Conservation (phyloP, 2,888 invertebrate species). For the Amblyteles armatorius region DNA sequence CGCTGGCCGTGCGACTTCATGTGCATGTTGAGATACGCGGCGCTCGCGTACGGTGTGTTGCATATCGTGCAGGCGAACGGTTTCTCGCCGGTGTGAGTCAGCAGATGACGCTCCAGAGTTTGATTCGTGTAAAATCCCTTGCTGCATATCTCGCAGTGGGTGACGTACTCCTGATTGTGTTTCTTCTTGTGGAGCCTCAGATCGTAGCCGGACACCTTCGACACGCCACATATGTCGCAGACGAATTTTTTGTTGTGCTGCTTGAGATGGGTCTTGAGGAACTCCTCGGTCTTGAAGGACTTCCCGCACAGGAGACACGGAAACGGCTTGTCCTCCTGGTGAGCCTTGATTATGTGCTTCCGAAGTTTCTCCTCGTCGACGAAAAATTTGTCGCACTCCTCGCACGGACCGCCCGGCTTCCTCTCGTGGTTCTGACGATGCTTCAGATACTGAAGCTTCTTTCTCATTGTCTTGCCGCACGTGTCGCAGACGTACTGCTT, state of each 20-base stretch:
- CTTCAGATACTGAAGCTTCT: constrained; percentile 70
- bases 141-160: constrained; percentile 84
- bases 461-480: constrained; percentile 73
- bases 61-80: constrained; percentile 85
- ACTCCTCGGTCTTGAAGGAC: constrained; percentile 86
- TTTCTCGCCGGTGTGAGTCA: constrained; percentile 84
- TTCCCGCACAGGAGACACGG: constrained; percentile 86
- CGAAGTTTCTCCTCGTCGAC: constrained; percentile 85
- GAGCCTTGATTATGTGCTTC: constrained; percentile 85
- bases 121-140: constrained; percentile 86
- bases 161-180: constrained; percentile 86
- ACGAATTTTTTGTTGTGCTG: constrained; percentile 84
- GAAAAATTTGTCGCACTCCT: constrained; percentile 85
- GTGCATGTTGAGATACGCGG: constrained; percentile 86
- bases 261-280: constrained; percentile 85
- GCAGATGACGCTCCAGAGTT: constrained; percentile 85
- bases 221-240: constrained; percentile 79
- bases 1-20: constrained; percentile 84
- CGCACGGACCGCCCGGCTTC: constrained; percentile 77
- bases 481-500: constrained; percentile 74
- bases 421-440: constrained; percentile 74
- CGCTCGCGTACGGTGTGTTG: constrained; percentile 85
- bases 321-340: constrained; percentile 86
- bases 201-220: constrained; percentile 79
- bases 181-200: constrained; percentile 85